Evolutionary conservation across 2,888 invertebrate species (phyloP).

Genomic region (Caenorhabditis zanzibari): DNA sequence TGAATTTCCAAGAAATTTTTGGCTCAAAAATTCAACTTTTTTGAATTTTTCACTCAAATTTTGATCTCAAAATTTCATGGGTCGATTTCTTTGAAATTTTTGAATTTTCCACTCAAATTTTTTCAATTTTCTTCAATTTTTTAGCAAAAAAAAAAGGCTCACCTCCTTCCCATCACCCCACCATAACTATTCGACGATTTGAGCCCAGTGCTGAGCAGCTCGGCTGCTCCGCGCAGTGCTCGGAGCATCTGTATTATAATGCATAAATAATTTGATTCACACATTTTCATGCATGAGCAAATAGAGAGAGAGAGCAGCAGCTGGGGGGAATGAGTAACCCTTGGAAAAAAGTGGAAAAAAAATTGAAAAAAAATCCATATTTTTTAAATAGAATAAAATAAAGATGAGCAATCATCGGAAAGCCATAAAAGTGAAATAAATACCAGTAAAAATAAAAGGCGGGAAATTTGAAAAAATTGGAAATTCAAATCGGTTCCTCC

Average conservation of each 20-base stretch:
- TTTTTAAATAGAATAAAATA: too few species aligned
- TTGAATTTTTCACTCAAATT: not conserved
- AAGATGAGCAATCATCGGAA: too few species aligned
- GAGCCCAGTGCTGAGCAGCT: conserved; percentile 35
- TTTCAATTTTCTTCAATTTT: not conserved
- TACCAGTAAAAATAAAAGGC: not conserved
- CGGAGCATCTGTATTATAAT: conserved; percentile 51
- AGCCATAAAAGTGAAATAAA: not conserved
- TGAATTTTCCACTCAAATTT: not conserved
- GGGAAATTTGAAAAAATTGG: too few species aligned
- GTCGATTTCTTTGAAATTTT: too few species aligned
- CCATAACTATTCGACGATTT: conserved; percentile 15
- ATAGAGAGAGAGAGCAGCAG: not conserved
- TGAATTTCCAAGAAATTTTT: too few species aligned
- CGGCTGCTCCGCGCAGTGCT: conserved; percentile 61
- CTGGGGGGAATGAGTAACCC: too few species aligned
- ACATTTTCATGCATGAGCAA: conserved; percentile 19
- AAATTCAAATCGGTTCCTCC: too few species aligned
- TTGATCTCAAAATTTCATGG: too few species aligned
- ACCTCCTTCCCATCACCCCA: conserved; percentile 35
- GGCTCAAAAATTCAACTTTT: too few species aligned
- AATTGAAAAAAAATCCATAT: too few species aligned
- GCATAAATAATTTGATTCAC: conserved; percentile 36
- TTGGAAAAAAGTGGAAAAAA: conserved; percentile 1
- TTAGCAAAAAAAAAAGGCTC: not conserved